Evolutionary conservation across 2,113 vertebrate genomes (phyloP).

Genomic region (Dasyprocta punctata): DNA sequence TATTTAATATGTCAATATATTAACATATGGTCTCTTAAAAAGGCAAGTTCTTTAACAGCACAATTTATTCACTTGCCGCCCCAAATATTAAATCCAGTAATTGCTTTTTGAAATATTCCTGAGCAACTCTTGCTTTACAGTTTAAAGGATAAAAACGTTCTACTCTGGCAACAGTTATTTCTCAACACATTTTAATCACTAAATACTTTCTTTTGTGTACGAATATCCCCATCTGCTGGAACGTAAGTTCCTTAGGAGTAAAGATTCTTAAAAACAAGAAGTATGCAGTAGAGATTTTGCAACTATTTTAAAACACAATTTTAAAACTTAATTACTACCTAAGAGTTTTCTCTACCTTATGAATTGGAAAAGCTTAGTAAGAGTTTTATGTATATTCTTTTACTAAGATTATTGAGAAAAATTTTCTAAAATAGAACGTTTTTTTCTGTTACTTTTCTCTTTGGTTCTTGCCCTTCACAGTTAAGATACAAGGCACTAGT

Average conservation of each 20-base stretch:
- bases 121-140: neutral
- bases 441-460: neutral
- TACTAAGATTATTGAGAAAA: neutral
- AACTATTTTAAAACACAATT: slow-evolving; percentile 51
- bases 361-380: neutral
- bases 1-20: slow-evolving; percentile 32
- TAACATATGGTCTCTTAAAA: neutral
- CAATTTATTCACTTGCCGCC: neutral
- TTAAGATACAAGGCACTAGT: neutral
- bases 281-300: slow-evolving; percentile 24
- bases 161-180: slow-evolving; percentile 43
- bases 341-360: neutral
- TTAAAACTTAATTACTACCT: slow-evolving; percentile 18
- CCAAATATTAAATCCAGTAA: neutral
- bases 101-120: neutral
- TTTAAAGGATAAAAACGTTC: slow-evolving; percentile 37
- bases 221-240: slow-evolving; percentile 81
- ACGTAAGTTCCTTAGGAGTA: slow-evolving; percentile 48
- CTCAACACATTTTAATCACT: slow-evolving; percentile 67
- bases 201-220: slow-evolving; percentile 66
- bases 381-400: neutral
- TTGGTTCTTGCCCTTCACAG: neutral
- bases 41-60: slow-evolving; percentile 23
- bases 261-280: slow-evolving; percentile 57
- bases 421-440: neutral